Base-by-base conservation (phyloP, 1,140 invertebrate species). In the Drosophila bocki region DNA sequence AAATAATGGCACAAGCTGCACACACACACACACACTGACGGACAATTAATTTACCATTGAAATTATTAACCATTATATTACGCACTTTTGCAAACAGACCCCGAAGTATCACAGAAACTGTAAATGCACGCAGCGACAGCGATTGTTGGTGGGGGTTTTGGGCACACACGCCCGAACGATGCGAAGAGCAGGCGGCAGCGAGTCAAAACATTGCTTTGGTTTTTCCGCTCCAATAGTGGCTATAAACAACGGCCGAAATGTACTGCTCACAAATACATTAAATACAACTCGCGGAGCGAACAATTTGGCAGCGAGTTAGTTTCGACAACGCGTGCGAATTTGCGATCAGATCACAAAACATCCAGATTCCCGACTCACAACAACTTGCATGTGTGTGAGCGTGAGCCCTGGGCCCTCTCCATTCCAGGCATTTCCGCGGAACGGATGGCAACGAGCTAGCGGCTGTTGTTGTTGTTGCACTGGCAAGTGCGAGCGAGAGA, bases 291-390 rank as follows among this genome's bases (percentile, higher is more conserved):
- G 44, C 32, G 17, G 8, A 39, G 22, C 9, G 0, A 15, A 39
- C n/a, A 45, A 56, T 48, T 44, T 8, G 32, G 9, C 26, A 37
- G 17, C 19, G 11, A 60, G 35, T 29, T 33, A 44, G 42, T 35
- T 54, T 48, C 4, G 47, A 62, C 47, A 19, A 37, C 65, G 69
- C 37, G 33, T 37, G 42, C 39, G 42, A 63, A n/a, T 33, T 70
- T 48, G 71, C 83, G 83, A 87, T 87, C 83, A 71, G 76, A 86
- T 61, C 71, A 48, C 67, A 58, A 74, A 74, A 50, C 58, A 39
- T 77, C 63, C 41, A 33, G 68, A 60, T 50, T 74, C 44, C 41
- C 41, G 54, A 72, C 53, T 42, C 44, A 72, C 45, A 51, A 72
- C 45, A 51, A 26, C 56, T 65, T 56, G n/a, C 45, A 41, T 76